Evolutionary conservation across 2,888 invertebrate species (phyloP).

Genomic region (Gisinianus flammeolus): DNA sequence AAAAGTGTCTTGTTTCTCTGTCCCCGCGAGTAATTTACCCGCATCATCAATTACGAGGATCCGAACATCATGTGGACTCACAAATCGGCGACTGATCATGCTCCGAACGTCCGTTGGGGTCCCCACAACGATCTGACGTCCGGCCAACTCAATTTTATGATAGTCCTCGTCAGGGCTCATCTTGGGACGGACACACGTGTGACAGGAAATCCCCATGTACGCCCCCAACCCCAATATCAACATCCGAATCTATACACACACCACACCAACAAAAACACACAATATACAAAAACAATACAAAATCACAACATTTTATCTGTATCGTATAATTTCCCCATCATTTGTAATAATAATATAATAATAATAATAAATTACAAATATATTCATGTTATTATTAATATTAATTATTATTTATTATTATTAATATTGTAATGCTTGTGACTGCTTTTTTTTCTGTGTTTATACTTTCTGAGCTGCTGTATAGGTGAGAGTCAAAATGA

Average conservation of each 20-base stretch:
- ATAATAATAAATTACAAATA: neutral
- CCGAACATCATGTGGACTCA: neutral
- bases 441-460: constrained; percentile 64
- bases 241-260: neutral
- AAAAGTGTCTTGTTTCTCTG: neutral
- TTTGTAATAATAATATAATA: too few species aligned
- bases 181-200: neutral
- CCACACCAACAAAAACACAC: too few species aligned
- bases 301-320: too few species aligned
- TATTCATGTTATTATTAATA: neutral
- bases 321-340: too few species aligned
- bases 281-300: too few species aligned
- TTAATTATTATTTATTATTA: neutral
- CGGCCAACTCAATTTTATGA: constrained; percentile 61
- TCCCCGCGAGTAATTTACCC: neutral
- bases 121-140: neutral
- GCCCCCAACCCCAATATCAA: neutral
- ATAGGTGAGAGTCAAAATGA: neutral
- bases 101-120: neutral
- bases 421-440: too few species aligned
- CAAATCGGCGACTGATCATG: neutral
- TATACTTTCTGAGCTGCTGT: neutral
- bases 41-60: neutral
- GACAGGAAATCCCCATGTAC: neutral
- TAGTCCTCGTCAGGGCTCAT: neutral